Conservation (phyloP, 2,797 vertebrate species). For the Strix occidentalis region DNA sequence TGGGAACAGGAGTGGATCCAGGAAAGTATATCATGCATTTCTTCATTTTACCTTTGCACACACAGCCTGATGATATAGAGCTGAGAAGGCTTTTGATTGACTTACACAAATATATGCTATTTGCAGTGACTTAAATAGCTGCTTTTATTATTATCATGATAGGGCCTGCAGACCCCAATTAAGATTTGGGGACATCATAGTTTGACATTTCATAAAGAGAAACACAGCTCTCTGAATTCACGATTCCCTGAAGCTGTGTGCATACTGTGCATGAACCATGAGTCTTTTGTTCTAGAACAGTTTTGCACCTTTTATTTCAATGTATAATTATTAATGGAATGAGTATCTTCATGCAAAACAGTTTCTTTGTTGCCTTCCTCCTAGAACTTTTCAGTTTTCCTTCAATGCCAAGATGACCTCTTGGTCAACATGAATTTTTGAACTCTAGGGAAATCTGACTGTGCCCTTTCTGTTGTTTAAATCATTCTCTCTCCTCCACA, state of each 20-base stretch:
- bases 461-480: slow-evolving; percentile 14
- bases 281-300: slow-evolving; percentile 1
- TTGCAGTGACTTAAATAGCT: slow-evolving; percentile 17
- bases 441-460: slow-evolving; percentile 32
- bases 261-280: background rate
- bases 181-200: background rate
- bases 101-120: background rate
- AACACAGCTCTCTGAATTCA: background rate
- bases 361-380: slow-evolving; percentile 27
- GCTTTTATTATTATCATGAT: background rate
- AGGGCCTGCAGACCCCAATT: slow-evolving; percentile 18
- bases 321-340: slow-evolving; percentile 21
- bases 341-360: slow-evolving; percentile 20
- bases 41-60: background rate
- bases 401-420: slow-evolving; percentile 38
- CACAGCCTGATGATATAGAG: background rate
- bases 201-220: slow-evolving; percentile 3
- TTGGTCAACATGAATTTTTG: slow-evolving; percentile 9
- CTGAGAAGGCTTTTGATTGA: slow-evolving; percentile 7
- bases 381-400: background rate
- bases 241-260: background rate
- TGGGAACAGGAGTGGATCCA: background rate
- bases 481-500: background rate
- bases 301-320: slow-evolving; percentile 21
- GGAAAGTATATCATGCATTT: background rate